Evolutionary conservation across 2,888 invertebrate genomes (phyloP), one percentile per base, ranked within the genome.

Genomic region (Crematogaster levior): DNA sequence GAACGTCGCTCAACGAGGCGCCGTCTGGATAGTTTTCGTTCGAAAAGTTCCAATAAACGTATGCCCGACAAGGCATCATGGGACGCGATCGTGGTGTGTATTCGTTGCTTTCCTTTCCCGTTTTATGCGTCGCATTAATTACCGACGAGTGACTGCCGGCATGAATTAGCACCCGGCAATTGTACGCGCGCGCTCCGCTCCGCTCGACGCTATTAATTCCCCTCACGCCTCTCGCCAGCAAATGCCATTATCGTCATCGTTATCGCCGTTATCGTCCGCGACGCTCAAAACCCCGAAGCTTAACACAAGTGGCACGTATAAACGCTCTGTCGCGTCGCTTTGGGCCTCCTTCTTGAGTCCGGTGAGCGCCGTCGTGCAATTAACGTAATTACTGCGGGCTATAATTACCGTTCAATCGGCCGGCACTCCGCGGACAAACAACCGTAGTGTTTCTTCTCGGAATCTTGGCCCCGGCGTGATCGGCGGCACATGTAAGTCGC

Each of bases 401-500:
- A 74, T 86, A 90, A 90, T 90, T 85, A 86, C 75, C 70, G 75
- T 79, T 82, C 86, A 65, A 89, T 89, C 85, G 82, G 80, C 81
- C 58, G 81, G 68, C 81, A 60, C 43, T 40, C 27, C 72, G 66
- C 72, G 72, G 66, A 83, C 70, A 83, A 66, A 70, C 73, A 58
- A 48, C 77, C 24, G 24, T 53, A 75, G 60, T 75, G 68, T 73
- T 66, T 53, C 34, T 65, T 81, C 75, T 48, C 56, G 46, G 83
- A 66, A 73, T 46, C 53, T 6, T 48, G 27, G 46, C 4, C 60
- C 5, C 79, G 60, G 65, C 51, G n/a, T 24, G 83, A 77, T 51
- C 74, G 51, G 48, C 58, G 40, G 72, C 12, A 34, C 27, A 61
- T 40, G 30, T 30, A 34, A 70, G 48, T 56, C 40, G 37, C 79